Conservation (phyloP, 2,797 vertebrate genomes). For the Pseudomugil gertrudae region DNA sequence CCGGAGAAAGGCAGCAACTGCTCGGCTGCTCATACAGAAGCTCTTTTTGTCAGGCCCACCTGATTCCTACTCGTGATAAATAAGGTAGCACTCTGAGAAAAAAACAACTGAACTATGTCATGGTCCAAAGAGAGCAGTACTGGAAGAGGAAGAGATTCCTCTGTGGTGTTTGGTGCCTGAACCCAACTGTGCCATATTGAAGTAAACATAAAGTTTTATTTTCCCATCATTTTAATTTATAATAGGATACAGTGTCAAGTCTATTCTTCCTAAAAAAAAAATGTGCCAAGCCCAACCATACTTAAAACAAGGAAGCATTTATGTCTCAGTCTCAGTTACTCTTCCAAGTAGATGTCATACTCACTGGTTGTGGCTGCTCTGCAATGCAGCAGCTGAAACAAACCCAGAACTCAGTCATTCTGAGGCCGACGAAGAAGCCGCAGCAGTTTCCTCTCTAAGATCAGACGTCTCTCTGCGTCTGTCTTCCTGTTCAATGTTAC, state of each 20-base stretch:
- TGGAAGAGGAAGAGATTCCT: background rate
- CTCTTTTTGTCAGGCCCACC: background rate
- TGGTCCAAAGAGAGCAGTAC: background rate
- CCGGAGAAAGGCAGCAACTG: background rate
- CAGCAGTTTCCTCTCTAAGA: constrained; percentile 73
- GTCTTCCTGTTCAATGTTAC: constrained; percentile 75
- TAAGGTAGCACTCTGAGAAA: background rate
- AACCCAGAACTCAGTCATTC: constrained; percentile 93
- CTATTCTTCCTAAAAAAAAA: constrained; percentile 1
- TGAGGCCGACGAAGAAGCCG: constrained; percentile 69
- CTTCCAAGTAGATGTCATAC: constrained; percentile 55
- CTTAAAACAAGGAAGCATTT: constrained; percentile 4
- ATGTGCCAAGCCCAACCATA: no score
- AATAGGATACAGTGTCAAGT: background rate
- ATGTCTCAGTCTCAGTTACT: constrained; percentile 9
- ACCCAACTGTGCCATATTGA: background rate
- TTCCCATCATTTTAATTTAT: background rate
- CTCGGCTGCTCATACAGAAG: background rate
- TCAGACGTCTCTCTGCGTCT: constrained; percentile 62
- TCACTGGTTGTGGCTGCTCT: constrained; percentile 90
- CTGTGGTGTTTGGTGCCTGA: background rate
- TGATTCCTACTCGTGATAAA: background rate
- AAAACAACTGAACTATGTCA: background rate
- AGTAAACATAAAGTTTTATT: background rate
- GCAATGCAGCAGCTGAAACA: constrained; percentile 94